Percentiles rank a stretch among this genome's conserved stretches.
phyloP scores from a whole-genome alignment of 2,888 invertebrate species.

The Drosophila pullipes region DNA sequence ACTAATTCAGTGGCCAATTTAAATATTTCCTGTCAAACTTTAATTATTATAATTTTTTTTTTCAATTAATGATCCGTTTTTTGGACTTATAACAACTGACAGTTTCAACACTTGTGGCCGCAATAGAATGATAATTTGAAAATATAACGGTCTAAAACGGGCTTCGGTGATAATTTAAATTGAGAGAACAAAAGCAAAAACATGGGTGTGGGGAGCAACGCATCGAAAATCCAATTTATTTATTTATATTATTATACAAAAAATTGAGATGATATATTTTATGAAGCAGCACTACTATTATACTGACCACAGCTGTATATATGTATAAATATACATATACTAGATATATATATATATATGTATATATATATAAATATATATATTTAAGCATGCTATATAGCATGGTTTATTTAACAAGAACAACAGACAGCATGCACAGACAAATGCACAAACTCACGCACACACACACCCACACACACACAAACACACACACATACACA shows the following conservation, averaged over 20 bases:
- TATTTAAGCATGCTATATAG: slow-evolving; percentile 5
- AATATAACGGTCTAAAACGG: too few relatives aligned
- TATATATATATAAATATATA: slow-evolving; percentile 26
- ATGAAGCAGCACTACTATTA: not conserved
- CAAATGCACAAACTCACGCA: slow-evolving; percentile 30
- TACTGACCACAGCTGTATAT: not conserved
- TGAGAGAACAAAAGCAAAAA: too few relatives aligned
- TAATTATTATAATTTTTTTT: not conserved
- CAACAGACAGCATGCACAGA: slow-evolving; percentile 63
- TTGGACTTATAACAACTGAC: too few relatives aligned
- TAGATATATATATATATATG: not conserved
- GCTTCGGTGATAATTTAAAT: too few relatives aligned
- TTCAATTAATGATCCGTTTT: too few relatives aligned
- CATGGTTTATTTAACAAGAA: slow-evolving; percentile 79
- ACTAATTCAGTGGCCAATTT: not conserved
- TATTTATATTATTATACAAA: not conserved
- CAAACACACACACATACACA: slow-evolving; percentile 33
- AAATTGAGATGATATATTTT: not conserved
- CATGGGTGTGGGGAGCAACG: not conserved
- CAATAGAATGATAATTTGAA: too few relatives aligned
- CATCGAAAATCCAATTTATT: not conserved
- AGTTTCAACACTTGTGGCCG: too few relatives aligned
- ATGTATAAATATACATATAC: not conserved
- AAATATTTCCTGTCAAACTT: not conserved
- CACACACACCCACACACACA: slow-evolving; percentile 31